Evolutionary conservation across 2,888 invertebrate species (phyloP).

Genomic region (Drosophila pullipes): DNA sequence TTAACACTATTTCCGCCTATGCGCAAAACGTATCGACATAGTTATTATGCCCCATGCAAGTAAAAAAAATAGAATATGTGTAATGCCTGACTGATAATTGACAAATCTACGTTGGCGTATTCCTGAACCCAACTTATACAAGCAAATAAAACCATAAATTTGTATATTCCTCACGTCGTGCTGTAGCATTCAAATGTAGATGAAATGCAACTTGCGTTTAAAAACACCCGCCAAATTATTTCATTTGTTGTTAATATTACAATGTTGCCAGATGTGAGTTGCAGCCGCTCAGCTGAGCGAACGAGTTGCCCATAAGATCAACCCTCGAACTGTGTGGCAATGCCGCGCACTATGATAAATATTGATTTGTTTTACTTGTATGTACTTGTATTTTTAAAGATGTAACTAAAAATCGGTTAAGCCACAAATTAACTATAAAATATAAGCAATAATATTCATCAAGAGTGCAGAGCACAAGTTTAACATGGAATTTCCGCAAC

Average conservation of each 20-base stretch:
- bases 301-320: constrained; percentile 24
- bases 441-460: constrained; percentile 3
- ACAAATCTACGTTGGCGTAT: constrained; percentile 32
- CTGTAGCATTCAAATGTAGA: neutral
- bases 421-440: constrained; percentile 4
- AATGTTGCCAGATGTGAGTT: constrained; percentile 31
- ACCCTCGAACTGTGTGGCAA: constrained; percentile 27
- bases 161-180: neutral
- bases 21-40: constrained; percentile 1
- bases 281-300: constrained; percentile 33
- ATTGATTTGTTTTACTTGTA: constrained; percentile 60
- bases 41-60: neutral
- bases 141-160: constrained; percentile 2
- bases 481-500: constrained; percentile 83
- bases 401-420: constrained; percentile 38
- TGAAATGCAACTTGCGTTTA: neutral
- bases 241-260: constrained; percentile 47
- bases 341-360: constrained; percentile 41
- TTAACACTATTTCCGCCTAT: too few species aligned
- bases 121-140: constrained; percentile 3
- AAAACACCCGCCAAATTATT: constrained; percentile 11
- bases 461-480: constrained; percentile 23
- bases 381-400: constrained; percentile 52
- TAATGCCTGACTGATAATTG: constrained; percentile 32
- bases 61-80: constrained; percentile 6